A percentile compares a stretch with the other conserved stretches of the same genome.
Conservation (phyloP, 2,113 vertebrate genomes). For the Myiozetetes cayanensis region DNA sequence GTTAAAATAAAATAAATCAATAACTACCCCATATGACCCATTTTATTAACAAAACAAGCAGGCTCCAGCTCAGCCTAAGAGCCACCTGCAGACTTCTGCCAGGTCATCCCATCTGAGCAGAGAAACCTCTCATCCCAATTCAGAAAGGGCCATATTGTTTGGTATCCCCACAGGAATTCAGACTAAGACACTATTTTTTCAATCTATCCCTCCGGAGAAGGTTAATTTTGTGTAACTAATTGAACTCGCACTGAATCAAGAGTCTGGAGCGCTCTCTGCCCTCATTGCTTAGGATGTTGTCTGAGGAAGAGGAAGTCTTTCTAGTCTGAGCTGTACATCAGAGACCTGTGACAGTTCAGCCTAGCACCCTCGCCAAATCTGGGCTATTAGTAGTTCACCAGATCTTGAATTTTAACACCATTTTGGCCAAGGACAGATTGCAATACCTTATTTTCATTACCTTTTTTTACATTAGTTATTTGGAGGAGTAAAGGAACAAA, state of each 20-base stretch:
- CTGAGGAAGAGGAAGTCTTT: background rate
- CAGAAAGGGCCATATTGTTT: fast-evolving
- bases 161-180: background rate
- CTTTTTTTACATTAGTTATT: background rate
- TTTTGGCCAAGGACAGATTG: background rate
- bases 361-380: background rate
- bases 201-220: background rate
- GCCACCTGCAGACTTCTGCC: background rate
- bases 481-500: background rate
- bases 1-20: background rate
- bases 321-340: background rate
- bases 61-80: background rate
- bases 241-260: background rate
- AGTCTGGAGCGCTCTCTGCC: background rate
- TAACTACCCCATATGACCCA: background rate
- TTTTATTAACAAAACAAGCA: background rate
- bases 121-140: background rate
- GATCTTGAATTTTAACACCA: background rate
- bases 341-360: background rate
- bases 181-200: background rate
- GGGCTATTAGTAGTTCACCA: background rate
- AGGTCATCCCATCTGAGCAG: background rate
- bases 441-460: background rate
- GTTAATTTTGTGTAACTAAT: constrained; percentile 3
- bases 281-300: background rate